Evolutionary conservation across 2,797 vertebrate species (phyloP).

Genomic region (Podarcis siculus): DNA sequence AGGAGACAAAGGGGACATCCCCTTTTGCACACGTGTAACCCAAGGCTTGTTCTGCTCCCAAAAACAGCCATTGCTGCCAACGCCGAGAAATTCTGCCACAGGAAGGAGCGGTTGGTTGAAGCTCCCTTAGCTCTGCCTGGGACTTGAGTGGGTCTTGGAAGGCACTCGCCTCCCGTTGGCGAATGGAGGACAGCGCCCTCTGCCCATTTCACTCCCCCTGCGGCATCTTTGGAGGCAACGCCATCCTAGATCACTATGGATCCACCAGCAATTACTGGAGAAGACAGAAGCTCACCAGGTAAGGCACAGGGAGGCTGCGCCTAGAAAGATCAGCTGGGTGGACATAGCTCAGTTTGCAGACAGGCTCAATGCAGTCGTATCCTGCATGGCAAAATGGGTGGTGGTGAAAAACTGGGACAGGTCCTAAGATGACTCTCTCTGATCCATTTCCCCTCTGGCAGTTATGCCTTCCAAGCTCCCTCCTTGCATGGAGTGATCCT

Average conservation of each 20-base stretch:
- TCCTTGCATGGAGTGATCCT: neutral
- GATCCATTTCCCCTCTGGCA: neutral
- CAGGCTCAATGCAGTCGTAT: too few species aligned
- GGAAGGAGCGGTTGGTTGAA: neutral
- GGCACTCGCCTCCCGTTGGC: too few species aligned
- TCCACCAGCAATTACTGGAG: neutral
- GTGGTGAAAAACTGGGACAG: neutral
- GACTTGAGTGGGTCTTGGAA: too few species aligned
- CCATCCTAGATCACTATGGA: neutral
- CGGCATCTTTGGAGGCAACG: neutral
- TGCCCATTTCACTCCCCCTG: neutral
- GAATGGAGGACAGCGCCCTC: too few species aligned
- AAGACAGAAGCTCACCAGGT: rapidly evolving
- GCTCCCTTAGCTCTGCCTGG: rapidly evolving
- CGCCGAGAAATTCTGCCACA: rapidly evolving
- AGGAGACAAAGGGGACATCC: neutral
- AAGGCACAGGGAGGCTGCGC: neutral
- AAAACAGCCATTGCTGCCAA: rapidly evolving
- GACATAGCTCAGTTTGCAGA: neutral
- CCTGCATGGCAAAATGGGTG: neutral
- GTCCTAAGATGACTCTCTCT: neutral
- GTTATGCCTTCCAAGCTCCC: neutral
- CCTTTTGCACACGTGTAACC: rapidly evolving
- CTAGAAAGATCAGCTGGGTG: neutral
- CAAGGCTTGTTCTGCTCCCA: neutral